These are phyloP conservation scores for Neoitamus cyanurus DNA, from an alignment of 2,888 invertebrate species.

Conservation along the genomic window DNA sequence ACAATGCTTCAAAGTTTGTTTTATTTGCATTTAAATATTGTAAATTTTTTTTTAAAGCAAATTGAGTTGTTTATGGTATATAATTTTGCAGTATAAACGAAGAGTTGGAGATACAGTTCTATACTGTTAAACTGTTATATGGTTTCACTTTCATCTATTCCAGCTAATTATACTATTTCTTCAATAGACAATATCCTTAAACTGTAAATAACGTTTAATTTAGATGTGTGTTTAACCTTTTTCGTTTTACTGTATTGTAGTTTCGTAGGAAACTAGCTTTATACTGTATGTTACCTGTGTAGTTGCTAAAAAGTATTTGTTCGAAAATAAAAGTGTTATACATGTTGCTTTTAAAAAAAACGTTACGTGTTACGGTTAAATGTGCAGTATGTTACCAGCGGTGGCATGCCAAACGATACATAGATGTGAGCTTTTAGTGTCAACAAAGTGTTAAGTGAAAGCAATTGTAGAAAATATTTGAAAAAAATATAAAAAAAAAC, in stretches of 20 bases:
- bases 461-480: background rate
- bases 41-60: too few species aligned
- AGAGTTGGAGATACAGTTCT: too few species aligned
- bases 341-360: background rate
- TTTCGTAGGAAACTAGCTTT: background rate
- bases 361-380: background rate
- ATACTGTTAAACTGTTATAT: too few species aligned
- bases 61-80: too few species aligned
- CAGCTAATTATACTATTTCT: background rate
- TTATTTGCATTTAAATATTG: too few species aligned
- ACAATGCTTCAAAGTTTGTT: too few species aligned
- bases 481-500: background rate
- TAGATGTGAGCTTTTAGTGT: slow-evolving; percentile 24
- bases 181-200: background rate
- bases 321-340: background rate
- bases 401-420: background rate
- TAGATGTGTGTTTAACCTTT: background rate
- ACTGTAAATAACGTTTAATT: background rate
- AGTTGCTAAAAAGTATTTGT: background rate
- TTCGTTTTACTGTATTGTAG: background rate
- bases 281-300: background rate
- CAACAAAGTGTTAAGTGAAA: background rate
- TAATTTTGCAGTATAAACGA: too few species aligned
- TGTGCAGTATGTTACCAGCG: background rate
- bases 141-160: too few species aligned